Base-by-base conservation (phyloP, 37 sponge, comb jelly and placozoan genomes). In the Ephydatia muelleri region DNA sequence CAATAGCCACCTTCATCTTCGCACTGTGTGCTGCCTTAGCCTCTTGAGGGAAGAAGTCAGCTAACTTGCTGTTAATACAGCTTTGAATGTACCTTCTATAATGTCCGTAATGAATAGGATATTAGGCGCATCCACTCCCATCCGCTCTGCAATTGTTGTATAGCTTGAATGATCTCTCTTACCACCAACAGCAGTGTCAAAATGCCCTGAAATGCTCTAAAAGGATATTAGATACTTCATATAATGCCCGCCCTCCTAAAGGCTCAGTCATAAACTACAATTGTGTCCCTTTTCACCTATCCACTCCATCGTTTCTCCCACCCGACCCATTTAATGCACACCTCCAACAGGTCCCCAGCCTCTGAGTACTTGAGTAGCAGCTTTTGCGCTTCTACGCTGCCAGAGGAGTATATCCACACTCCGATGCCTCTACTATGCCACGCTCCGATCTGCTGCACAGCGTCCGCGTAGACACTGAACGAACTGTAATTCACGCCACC, bases 361-460 rank as follows among this genome's bases (percentile, higher is more conserved):
- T 68, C 73, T 21, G 83, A 82, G 33, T 82, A 27, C 29, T 37
- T 30, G 43, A 82, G 72, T 6, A 82, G 38, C 12, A 71, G 49
- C 26, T 82, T 82, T 47, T 82, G 83, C 35, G 83, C 83, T 36
- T 82, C 73, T 29, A 72, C 73, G 36, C 83, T 82, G 14, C 83
- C 83, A 72, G 83, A 82, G 32, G 83, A 82, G 19, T 82, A 82
- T 13, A 82, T 82, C 30, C 30, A 72, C 34, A 82, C 73, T 6
- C 26, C 48, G 6, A 73, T 38, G 72, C 72, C 39, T 6, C 21
- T 28, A 30, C 22, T 8, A 25, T 72, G 29, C 83, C 83, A 82
- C 6, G 73, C 40, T 29, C 22, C 39, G 39, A 82, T 31, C 36
- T 72, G 38, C 36, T 26, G 47, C 32, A 49, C 30, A 34, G 73